These are phyloP conservation scores for Enteromius paludinosus DNA, from an alignment of 2,797 vertebrate genomes.

Conservation along the genomic window DNA sequence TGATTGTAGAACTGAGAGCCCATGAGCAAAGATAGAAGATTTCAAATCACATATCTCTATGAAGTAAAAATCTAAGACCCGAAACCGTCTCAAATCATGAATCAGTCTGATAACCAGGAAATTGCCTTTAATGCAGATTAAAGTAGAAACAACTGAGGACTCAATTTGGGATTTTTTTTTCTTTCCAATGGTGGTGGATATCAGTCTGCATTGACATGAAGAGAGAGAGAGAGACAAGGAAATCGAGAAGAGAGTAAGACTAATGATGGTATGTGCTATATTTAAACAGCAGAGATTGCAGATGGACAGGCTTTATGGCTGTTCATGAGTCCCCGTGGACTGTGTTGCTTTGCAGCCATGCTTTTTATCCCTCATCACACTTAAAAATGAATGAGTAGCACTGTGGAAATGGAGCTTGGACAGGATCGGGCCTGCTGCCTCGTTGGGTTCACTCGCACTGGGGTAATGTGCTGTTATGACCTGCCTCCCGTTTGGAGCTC, in stretches of 20 bases:
- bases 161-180: slow-evolving; percentile 8
- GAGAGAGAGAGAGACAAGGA: slow-evolving; percentile 1
- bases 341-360: slow-evolving; percentile 33
- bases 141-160: background rate
- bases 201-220: slow-evolving; percentile 29
- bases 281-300: slow-evolving; percentile 64
- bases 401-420: slow-evolving; percentile 6
- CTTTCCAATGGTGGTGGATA: background rate
- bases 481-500: slow-evolving; percentile 13
- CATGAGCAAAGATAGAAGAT: background rate
- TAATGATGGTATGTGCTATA: slow-evolving; percentile 55
- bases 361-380: slow-evolving; percentile 38
- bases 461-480: slow-evolving; percentile 15
- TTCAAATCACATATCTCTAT: background rate
- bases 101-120: background rate
- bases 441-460: background rate
- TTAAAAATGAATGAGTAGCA: slow-evolving; percentile 44
- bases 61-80: background rate
- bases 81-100: background rate
- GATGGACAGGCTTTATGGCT: slow-evolving; percentile 49
- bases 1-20: background rate
- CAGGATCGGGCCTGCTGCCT: slow-evolving; percentile 28
- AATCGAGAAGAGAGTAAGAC: background rate
- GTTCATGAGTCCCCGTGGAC: slow-evolving; percentile 8
- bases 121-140: background rate